Evolutionary conservation across 2,797 vertebrate genomes (phyloP), one percentile per base, ranked within the genome.

Genomic region (Pseudotriccus pelzelni): DNA sequence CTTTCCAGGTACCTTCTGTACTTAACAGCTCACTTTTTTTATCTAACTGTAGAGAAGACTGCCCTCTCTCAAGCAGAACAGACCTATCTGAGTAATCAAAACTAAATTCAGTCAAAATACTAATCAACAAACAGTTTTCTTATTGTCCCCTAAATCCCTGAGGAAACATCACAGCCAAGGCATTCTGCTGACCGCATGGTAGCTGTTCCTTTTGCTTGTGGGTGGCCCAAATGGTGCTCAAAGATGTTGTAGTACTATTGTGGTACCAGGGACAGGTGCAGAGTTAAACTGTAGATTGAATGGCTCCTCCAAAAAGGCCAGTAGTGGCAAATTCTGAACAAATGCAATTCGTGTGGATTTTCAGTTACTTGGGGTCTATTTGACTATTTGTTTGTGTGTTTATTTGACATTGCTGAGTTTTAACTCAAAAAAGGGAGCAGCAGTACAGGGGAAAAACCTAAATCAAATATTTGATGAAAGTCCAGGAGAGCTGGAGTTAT

Each of bases 1-100:
- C 58, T 94, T 89, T 92, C 90, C 47, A 95, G 93, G 50, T 96
- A 93, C 94, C 95, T 97, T 96, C 94, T 95, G 64, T 87, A 83
- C 62, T 96, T 93, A 92, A 89, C 63, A 91, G 62, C 76, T 93
- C 43, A 32, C 64, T 39, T 56, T 7, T 96, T 97, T 97, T 66
- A 87, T 84, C 94, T 90, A n/a, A 91, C 47, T 90, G 66, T 84
- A 89, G 86, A 91, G 81, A 83, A 93, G 49, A 75, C 47, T 74
- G 90, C 47, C 89, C 47, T 82, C 81, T 81, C 79, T 90, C 67
- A 90, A 94, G 93, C 67, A 93, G 86, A 96, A 91, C 70, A 96
- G 93, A 77, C 43, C 88, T 13, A 18, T 93, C 49, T 12, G 16
- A 94, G 63, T 76, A 93, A 97, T 94, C 96, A 97, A 97, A 97